Base-by-base conservation (phyloP, 2,888 invertebrate species). In the Scrobipalpa atriplicella region DNA sequence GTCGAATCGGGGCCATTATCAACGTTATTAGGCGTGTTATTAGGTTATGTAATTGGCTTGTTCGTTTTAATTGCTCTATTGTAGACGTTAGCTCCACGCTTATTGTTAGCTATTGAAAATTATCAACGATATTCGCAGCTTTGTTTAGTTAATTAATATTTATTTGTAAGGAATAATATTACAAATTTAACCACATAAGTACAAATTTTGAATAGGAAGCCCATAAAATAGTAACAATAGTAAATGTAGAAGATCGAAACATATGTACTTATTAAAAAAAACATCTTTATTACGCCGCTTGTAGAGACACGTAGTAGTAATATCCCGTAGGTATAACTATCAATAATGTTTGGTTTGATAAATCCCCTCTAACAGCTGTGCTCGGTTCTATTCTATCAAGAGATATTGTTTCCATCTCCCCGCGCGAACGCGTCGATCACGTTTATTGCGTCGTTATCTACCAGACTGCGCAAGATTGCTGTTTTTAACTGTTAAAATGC, bases 371-470 rank as follows among this genome's bases (percentile, higher is more conserved):
- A n/a, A n/a, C 38, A 58, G 58, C 58, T 38, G 38, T 36, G 58
- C 38, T n/a, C 38, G 52, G 58, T 38, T 58, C 16, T 10, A 38
- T 29, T 18, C 58, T 58, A 58, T 58, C 58, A 38, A 19, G 21
- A 54, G 58, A 58, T 58, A 58, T 58, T 58, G 58, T 58, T 58
- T 38, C 58, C 58, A 29, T 29, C 58, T 29, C 38, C 38, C 38
- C 38, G 2, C 16, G 7, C 38, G 29, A 8, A 16, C 13, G 9
- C 58, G 38, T 58, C 58, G 58, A 58, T 58, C 58, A 58, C 16
- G 38, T 58, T 58, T 58, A 58, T 58, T 58, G 58, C 29, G 58
- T 58, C 38, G 38, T 58, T 58, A 58, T 29, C 58, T 38, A 58
- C 38, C 16, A 16, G 38, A 11, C 2, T 18, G 6, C 38, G 38